Evolutionary conservation across 2,797 vertebrate species (phyloP), one percentile per base, ranked within the genome.

Genomic region (Sylvilagus floridanus): DNA sequence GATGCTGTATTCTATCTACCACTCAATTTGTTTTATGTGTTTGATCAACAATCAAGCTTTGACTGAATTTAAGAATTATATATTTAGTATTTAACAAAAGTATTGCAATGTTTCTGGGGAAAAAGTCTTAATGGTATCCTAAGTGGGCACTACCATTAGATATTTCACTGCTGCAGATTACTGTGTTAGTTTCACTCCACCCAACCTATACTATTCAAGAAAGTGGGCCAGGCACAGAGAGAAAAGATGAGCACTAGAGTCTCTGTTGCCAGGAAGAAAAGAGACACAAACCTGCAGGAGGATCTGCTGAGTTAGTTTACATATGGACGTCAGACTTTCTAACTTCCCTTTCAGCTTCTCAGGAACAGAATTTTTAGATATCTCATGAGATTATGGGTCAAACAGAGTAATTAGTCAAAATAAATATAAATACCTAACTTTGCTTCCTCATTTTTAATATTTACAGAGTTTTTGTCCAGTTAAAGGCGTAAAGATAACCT

Each of bases 1-100:
- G 9, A 95, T 65, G 3, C 84, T 76, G 10, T 93, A 91, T 94
- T 88, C 14, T 84, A 32, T 4, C 68, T 82, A 82, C 32, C 66
- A 83, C 10, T 57, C 5, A 82, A 72, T 2, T 37, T 30, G 42
- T 66, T 78, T 86, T 77, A n/a, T 84, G 4, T 72, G 60, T 79
- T 84, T 87, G 5, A 6, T 82, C 54, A 93, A 30, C 1, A 54
- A 69, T 68, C 60, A 32, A 22, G 30, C 4, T 86, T 90, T 54
- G 17, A 12, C 73, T 87, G 7, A 4, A 77, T 60, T 81, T 87
- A 72, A 84, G 50, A 71, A 35, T 7, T 71, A 9, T 47, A 7
- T 91, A 21, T 82, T 77, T 62, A 87, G 24, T 32, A 77, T 62
- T 84, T 62, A 42, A 8, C 7, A 87, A 65, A 63, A 28, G 8